Percentiles rank a stretch among this genome's conserved stretches.
Conservation (phyloP, 2,888 invertebrate genomes). For the Tipula confusa region DNA sequence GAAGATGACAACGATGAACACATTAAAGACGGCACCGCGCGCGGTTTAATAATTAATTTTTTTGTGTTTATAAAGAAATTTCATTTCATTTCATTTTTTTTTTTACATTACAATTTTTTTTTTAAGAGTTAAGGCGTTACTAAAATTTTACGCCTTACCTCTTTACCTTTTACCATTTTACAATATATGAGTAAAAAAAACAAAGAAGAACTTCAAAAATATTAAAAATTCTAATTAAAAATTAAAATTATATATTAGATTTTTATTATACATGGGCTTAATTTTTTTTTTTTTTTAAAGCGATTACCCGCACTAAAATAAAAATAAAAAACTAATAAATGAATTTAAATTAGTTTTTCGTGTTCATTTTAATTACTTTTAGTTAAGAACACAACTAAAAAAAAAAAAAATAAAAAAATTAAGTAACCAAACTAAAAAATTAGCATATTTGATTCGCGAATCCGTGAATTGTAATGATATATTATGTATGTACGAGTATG, state of each 20-base stretch:
- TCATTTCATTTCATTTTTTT: neutral
- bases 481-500: neutral
- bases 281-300: neutral
- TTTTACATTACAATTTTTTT: neutral
- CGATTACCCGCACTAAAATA: neutral
- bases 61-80: neutral
- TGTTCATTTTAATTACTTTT: constrained; percentile 12
- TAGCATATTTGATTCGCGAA: neutral
- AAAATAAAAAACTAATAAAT: neutral
- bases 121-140: neutral
- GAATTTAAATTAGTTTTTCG: constrained; percentile 25
- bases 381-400: neutral
- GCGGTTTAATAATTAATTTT: neutral
- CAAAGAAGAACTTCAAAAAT: neutral
- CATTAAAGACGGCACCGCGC: neutral
- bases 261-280: constrained; percentile 21
- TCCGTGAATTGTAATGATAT: neutral
- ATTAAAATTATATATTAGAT: neutral
- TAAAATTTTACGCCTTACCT: neutral
- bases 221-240: constrained; percentile 25
- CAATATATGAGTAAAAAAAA: neutral
- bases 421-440: neutral
- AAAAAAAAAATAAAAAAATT: neutral
- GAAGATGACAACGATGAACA: neutral
- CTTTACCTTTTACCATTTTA: neutral